Conservation (phyloP, 2,113 vertebrate genomes). For the Tupaia tana region DNA sequence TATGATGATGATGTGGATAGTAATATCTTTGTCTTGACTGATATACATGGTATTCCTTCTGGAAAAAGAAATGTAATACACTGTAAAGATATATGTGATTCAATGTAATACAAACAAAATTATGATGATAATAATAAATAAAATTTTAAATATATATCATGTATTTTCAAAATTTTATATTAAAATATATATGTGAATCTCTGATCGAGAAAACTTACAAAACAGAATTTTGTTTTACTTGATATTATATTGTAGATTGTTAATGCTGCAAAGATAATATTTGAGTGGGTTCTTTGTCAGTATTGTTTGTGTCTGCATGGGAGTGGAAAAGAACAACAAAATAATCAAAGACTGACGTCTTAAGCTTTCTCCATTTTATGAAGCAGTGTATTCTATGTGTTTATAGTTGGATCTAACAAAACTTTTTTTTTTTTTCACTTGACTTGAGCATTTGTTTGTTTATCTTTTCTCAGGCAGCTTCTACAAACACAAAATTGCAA, state of each 20-base stretch:
- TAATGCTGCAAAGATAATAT: slow-evolving; percentile 26
- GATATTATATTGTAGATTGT: neutral
- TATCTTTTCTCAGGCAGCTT: slow-evolving; percentile 81
- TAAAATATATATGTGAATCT: neutral
- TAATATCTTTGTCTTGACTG: too few relatives aligned
- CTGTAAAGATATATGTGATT: too few relatives aligned
- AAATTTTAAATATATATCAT: neutral
- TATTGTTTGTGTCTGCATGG: neutral
- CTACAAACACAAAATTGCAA: slow-evolving; percentile 78
- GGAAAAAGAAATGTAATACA: too few relatives aligned
- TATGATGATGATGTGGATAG: too few relatives aligned
- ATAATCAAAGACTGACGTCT: neutral
- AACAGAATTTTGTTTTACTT: slow-evolving; percentile 20
- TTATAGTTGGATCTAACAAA: neutral
- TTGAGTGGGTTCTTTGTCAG: neutral
- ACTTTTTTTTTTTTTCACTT: slow-evolving; percentile 56
- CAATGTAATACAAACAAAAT: too few relatives aligned
- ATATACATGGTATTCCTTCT: too few relatives aligned
- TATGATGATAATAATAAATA: too few relatives aligned
- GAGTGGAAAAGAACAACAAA: neutral
- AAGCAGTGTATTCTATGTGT: neutral
- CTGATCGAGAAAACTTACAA: neutral
- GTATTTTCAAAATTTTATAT: neutral
- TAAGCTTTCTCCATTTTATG: neutral
- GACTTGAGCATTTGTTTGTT: slow-evolving; percentile 72